Evolutionary conservation across 2,888 invertebrate genomes (phyloP).

Genomic region (Crocallis elinguaria): DNA sequence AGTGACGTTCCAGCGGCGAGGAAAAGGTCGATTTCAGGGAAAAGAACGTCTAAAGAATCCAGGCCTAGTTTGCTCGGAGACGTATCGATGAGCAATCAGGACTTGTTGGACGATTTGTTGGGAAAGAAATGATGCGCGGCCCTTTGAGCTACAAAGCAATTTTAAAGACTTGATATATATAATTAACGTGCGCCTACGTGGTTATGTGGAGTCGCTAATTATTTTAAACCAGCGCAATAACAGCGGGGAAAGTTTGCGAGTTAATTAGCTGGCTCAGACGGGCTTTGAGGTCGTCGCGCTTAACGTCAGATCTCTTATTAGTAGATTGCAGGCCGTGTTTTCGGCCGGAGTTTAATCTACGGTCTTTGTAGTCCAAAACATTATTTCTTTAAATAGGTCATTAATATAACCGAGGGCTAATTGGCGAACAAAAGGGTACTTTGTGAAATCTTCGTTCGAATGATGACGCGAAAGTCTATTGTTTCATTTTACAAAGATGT

Average conservation of each 20-base stretch:
- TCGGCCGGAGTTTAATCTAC: constrained; percentile 3
- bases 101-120: constrained; percentile 71
- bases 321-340: constrained; percentile 3
- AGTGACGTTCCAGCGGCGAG: constrained; percentile 51
- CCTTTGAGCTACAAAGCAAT: constrained; percentile 8
- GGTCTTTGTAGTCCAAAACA: background rate
- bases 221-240: constrained; percentile 26
- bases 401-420: background rate
- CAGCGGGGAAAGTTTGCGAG: constrained; percentile 12
- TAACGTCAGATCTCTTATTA: background rate
- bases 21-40: constrained; percentile 66
- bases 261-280: constrained; percentile 22
- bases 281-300: constrained; percentile 18
- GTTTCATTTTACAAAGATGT: no score
- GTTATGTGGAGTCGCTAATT: constrained; percentile 23
- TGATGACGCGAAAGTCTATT: no score
- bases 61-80: constrained; percentile 65
- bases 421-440: background rate
- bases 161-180: constrained; percentile 2
- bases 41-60: constrained; percentile 55
- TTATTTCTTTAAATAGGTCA: background rate
- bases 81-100: constrained; percentile 70
- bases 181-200: constrained; percentile 15
- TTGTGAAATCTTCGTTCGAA: no score
- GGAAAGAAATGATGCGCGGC: constrained; percentile 74